Evolutionary conservation across 2,113 vertebrate species (phyloP), one percentile per base, ranked within the genome.

Genomic region (Rhynchomys soricoides): DNA sequence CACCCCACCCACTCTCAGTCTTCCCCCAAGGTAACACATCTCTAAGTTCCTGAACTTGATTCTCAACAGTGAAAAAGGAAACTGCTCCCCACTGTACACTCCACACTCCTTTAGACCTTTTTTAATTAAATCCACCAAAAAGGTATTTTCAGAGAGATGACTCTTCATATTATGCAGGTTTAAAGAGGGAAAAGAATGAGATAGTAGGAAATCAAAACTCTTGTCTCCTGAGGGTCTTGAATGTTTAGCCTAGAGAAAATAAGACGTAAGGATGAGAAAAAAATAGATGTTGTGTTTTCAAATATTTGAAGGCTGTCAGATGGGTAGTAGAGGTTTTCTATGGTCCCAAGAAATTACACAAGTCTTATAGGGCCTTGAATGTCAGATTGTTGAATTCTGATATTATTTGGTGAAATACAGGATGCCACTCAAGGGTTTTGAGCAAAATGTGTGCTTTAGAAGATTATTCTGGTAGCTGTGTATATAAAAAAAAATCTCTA

Each of bases 191-290:
- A 90, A 93, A 11, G 19, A 95, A 52, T 77, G 48, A 43, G 91
- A 52, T 55, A 40, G 66, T 92, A 86, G 71, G 88, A 95, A 94
- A 96, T 95, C 74, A 95, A 90, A 92, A 81, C 24, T 79, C 64
- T 3, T 34, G 29, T 93, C 95, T 93, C 83, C 0, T 91, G 88
- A 94, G 97, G 29, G 78, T 81, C 77, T 81, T 91, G 43, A 70
- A 40, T 93, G 87, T 79, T 96, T 66, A 95, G 91, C 82, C 86
- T 93, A 86, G 71, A 96, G 86, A 97, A 97, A 94, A 93, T 57
- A 96, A 85, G 81, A 95, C 70, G 10, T 87, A 92, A 95, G n/a
- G 34, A 75, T 77, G 64, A 94, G 90, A 91, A 87, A 62, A 94
- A 64, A 95, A 92, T 78, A 88, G 90, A 91, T 88, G 90, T 74